phyloP scores from a whole-genome alignment of 1,140 invertebrate genomes.

The Atta colombica region DNA sequence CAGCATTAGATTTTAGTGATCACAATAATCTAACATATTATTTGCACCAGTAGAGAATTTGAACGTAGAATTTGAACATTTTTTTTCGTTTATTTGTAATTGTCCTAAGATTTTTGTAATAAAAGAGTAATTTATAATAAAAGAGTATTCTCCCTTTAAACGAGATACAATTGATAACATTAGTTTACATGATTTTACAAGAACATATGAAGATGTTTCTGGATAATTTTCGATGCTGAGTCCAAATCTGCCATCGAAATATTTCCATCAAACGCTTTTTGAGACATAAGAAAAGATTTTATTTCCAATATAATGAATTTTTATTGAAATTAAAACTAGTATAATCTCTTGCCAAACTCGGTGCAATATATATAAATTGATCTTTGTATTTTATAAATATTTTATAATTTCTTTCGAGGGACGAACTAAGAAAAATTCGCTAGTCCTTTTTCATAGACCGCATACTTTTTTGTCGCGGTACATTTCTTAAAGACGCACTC shows the following conservation, averaged over 20 bases:
- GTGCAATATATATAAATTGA: not conserved
- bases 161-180: not conserved
- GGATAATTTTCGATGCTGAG: too few species aligned
- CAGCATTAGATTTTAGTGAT: not conserved
- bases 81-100: not conserved
- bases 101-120: not conserved
- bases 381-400: not conserved
- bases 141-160: not conserved
- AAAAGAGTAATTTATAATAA: not conserved
- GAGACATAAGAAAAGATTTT: too few species aligned
- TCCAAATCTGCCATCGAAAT: too few species aligned
- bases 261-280: too few species aligned
- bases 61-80: not conserved
- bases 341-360: too few species aligned
- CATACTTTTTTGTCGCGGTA: too few species aligned
- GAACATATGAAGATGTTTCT: too few species aligned
- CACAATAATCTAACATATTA: not conserved
- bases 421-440: too few species aligned
- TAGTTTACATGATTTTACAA: too few species aligned
- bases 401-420: not conserved
- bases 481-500: slow-evolving; percentile 21
- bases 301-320: not conserved
- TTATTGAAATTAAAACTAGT: too few species aligned
- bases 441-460: not conserved
- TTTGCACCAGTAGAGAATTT: not conserved